A percentile compares a stretch with the other conserved stretches of the same genome.
Evolutionary conservation across 1,140 invertebrate genomes (phyloP).

Genomic region (Polypedilum pembai): DNA sequence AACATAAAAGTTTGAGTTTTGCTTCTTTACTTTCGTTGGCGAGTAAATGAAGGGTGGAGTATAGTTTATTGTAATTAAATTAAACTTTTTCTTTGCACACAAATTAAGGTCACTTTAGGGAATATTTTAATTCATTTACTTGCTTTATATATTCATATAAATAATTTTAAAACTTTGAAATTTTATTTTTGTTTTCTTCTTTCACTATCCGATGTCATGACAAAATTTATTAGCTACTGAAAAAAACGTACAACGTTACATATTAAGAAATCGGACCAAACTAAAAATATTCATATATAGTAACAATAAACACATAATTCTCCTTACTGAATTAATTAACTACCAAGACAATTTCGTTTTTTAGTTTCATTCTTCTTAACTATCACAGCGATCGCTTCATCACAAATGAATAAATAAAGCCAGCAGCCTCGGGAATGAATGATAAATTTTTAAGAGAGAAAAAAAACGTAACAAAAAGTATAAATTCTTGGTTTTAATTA

Average conservation of each 20-base stretch:
- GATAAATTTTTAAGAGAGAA: slow-evolving; percentile 23
- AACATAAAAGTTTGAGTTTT: neutral
- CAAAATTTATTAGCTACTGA: slow-evolving; percentile 6
- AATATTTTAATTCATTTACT: slow-evolving; percentile 17
- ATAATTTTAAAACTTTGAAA: neutral
- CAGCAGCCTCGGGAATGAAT: neutral
- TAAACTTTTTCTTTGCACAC: slow-evolving; percentile 26
- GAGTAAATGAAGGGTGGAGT: neutral
- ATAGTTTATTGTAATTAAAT: neutral
- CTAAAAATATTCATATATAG: slow-evolving; percentile 13
- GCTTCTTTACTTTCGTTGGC: neutral
- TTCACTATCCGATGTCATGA: slow-evolving; percentile 3
- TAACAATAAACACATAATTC: slow-evolving; percentile 26
- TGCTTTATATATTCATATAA: neutral
- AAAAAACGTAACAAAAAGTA: slow-evolving; percentile 20
- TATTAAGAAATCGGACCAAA: neutral
- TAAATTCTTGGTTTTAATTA: slow-evolving; percentile 23
- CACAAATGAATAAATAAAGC: slow-evolving; percentile 22
- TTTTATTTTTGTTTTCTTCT: slow-evolving; percentile 6
- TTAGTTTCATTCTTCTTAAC: neutral
- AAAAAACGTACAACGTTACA: neutral
- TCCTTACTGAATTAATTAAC: slow-evolving; percentile 28
- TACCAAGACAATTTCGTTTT: neutral
- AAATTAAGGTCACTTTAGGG: slow-evolving; percentile 27
- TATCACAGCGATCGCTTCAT: slow-evolving; percentile 9